Evolutionary conservation across 1,140 invertebrate genomes (phyloP).

Genomic region (Drosophila santomea): DNA sequence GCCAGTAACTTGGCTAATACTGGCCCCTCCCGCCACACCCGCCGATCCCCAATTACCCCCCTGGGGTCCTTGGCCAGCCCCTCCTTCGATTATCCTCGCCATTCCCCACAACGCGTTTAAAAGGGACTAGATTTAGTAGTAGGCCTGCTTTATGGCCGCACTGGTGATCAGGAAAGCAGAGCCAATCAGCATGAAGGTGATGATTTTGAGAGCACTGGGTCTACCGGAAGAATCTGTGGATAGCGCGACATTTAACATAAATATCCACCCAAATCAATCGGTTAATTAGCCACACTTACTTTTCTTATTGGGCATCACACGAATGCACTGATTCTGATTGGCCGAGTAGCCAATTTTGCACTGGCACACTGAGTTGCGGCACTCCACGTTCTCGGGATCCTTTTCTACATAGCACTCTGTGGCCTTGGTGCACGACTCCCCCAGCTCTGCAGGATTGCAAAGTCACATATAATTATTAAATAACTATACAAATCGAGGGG

Average conservation of each 20-base stretch:
- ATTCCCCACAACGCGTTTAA: slow-evolving; percentile 8
- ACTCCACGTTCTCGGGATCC: slow-evolving; percentile 84
- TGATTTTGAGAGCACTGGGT: slow-evolving; percentile 84
- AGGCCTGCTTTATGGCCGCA: slow-evolving; percentile 83
- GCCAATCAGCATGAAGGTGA: slow-evolving; percentile 81
- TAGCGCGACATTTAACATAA: neutral
- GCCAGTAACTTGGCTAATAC: slow-evolving; percentile 55
- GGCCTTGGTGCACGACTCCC: slow-evolving; percentile 82
- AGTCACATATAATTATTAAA: too few species aligned
- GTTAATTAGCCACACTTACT: slow-evolving; percentile 41
- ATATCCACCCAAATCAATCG: neutral
- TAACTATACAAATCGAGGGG: neutral
- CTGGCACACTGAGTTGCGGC: slow-evolving; percentile 86
- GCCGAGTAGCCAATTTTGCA: slow-evolving; percentile 85
- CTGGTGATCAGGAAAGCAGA: slow-evolving; percentile 83
- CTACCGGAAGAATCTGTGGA: slow-evolving; percentile 84
- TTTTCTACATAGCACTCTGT: slow-evolving; percentile 85
- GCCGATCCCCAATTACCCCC: slow-evolving; percentile 2
- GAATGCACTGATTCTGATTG: slow-evolving; percentile 71
- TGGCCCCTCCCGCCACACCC: slow-evolving; percentile 41
- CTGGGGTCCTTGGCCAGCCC: neutral
- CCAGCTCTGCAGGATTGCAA: slow-evolving; percentile 71
- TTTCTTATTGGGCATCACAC: slow-evolving; percentile 79
- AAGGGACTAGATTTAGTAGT: slow-evolving; percentile 64
- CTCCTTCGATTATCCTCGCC: slow-evolving; percentile 1